phyloP scores from a whole-genome alignment of 2,113 vertebrate species.

The Setophaga petechia region DNA sequence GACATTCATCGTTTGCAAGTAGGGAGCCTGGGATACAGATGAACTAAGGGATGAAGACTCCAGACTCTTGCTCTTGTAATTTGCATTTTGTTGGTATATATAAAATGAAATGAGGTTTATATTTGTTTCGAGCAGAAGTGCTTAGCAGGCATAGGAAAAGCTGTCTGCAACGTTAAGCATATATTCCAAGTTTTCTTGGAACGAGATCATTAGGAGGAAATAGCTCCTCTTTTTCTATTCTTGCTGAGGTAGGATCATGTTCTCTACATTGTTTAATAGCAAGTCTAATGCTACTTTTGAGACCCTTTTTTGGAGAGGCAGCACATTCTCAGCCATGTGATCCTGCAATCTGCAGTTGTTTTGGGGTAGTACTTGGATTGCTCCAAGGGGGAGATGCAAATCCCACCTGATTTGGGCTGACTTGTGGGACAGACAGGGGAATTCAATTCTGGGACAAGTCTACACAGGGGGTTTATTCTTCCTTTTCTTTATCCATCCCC shows the following conservation, averaged over 20 bases:
- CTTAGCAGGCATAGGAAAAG: constrained; percentile 28
- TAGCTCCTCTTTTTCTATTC: neutral
- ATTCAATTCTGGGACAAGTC: neutral
- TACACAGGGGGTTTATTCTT: neutral
- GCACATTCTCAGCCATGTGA: neutral
- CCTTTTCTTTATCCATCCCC: neutral
- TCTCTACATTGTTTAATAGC: neutral
- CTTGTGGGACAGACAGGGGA: neutral
- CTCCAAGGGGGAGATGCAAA: neutral
- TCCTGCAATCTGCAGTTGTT: neutral
- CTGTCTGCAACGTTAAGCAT: neutral
- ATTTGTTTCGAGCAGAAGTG: constrained; percentile 25
- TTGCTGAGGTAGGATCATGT: neutral
- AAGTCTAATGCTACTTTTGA: neutral
- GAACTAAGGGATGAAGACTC: constrained; percentile 7
- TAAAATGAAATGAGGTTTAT: constrained; percentile 3
- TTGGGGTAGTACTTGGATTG: neutral
- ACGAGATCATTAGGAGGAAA: neutral
- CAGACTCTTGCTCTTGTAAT: constrained; percentile 43
- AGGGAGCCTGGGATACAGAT: constrained; percentile 6
- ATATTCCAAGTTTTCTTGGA: constrained; percentile 32
- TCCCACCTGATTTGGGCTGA: neutral
- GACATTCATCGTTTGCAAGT: neutral
- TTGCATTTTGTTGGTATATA: constrained; percentile 43
- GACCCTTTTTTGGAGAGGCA: neutral